Base-by-base conservation (phyloP, 2,797 vertebrate species). In the Etheostoma nigrum region DNA sequence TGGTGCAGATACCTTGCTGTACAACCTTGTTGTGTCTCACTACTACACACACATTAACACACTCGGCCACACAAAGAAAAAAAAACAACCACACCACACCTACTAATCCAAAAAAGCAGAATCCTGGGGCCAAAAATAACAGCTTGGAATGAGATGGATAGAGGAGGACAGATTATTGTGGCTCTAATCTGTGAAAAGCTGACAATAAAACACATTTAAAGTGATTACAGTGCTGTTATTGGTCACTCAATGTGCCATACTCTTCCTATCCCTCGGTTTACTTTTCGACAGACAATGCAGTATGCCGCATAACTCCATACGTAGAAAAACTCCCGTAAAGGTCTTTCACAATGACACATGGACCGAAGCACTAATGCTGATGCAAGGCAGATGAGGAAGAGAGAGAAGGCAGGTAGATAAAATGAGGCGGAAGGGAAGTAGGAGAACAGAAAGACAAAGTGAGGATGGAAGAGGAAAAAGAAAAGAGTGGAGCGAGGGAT, bases 161-260 rank as follows among this genome's bases (percentile, higher is more conserved):
- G 87, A 92, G 89, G 82, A 88, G 91, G 90, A 89, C 87, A 93
- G 94, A 95, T 95, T 94, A 95, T 84, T 83, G 91, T 55, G 81
- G 81, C 85, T 92, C 86, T 95, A 94, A 95, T 95, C 94, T 93
- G 90, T 86, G 88, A 92, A 93, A 94, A 94, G 90, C 89, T 89
- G 91, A 94, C 92, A 93, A 92, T 95, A 90, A 91, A 94, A 92
- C 90, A 93, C 93, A 92, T 92, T 94, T 90, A 88, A 92, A 93
- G 89, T 94, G 92, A 94, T 93, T 95, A 94, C 90, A 85, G 86
- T 25, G 67, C 77, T 15, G 88, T 91, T 92, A 91, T 88, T 88
- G 89, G 89, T 89, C 88, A 85, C 63, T 85, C 74, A 3, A 30
- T 47, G 75, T 59, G 14, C 27, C 0, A 33, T 2, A 11, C 67